Percentiles rank a stretch among this genome's conserved stretches.
Conservation (phyloP, 2,888 invertebrate genomes). For the Drosophila demipolita region DNA sequence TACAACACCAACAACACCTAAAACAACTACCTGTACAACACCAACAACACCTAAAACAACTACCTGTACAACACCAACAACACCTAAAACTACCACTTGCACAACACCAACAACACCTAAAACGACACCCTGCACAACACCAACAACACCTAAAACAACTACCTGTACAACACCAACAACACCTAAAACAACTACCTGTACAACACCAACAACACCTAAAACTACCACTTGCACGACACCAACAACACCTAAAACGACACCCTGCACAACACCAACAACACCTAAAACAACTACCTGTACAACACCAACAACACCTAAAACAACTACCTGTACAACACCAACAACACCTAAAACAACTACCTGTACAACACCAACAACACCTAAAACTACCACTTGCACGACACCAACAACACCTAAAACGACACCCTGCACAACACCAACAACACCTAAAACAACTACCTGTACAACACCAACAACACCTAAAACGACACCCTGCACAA, state of each 20-base stretch:
- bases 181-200: constrained; percentile 7
- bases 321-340: constrained; percentile 13
- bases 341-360: not conserved
- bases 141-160: not conserved
- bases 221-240: not conserved
- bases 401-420: constrained; percentile 15
- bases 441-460: constrained; percentile 8
- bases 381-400: not conserved
- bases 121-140: constrained; percentile 5
- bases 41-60: constrained; percentile 21
- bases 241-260: constrained; percentile 1
- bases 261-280: constrained; percentile 3
- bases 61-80: not conserved
- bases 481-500: not conserved
- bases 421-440: constrained; percentile 10
- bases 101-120: constrained; percentile 4
- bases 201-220: not conserved
- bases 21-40: constrained; percentile 24
- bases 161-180: not conserved
- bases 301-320: constrained; percentile 6
- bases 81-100: not conserved
- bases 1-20: not conserved
- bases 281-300: constrained; percentile 14
- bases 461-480: not conserved
- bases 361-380: not conserved